A percentile compares a stretch with the other conserved stretches of the same genome.
phyloP scores from a whole-genome alignment of 2,113 vertebrate genomes.

The Xerus inauris region DNA sequence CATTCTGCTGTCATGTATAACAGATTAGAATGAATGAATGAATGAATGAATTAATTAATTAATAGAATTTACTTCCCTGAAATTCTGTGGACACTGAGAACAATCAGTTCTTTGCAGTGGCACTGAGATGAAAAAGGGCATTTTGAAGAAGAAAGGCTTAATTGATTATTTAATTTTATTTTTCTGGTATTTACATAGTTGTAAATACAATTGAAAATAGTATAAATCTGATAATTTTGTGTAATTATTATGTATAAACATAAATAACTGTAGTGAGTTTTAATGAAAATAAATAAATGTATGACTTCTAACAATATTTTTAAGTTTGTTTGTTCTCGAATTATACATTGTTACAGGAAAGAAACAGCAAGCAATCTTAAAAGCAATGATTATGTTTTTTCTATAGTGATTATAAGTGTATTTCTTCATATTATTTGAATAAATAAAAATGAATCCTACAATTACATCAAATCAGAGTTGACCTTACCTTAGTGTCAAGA shows the following conservation, averaged over 20 bases:
- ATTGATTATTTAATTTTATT: not conserved
- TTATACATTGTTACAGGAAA: not conserved
- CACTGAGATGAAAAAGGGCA: not conserved
- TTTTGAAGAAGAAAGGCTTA: not conserved
- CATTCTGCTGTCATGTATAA: no score
- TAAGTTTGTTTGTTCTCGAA: not conserved
- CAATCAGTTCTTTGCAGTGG: not conserved
- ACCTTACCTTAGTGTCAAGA: not conserved
- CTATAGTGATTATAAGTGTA: not conserved
- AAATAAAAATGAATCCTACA: not conserved
- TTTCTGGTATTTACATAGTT: not conserved
- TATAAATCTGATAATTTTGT: not conserved
- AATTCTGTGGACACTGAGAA: not conserved
- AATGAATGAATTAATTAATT: no score
- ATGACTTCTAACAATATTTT: not conserved
- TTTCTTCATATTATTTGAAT: not conserved
- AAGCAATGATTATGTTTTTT: not conserved
- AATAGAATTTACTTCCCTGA: not conserved
- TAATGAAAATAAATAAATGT: not conserved
- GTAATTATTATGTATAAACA: not conserved
- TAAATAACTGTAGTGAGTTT: not conserved
- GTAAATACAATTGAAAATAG: not conserved
- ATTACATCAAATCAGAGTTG: not conserved
- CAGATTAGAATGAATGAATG: no score
- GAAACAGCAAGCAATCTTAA: not conserved